Evolutionary conservation across 2,797 vertebrate genomes (phyloP), one percentile per base, ranked within the genome.

Genomic region (Neostethus bicornis): DNA sequence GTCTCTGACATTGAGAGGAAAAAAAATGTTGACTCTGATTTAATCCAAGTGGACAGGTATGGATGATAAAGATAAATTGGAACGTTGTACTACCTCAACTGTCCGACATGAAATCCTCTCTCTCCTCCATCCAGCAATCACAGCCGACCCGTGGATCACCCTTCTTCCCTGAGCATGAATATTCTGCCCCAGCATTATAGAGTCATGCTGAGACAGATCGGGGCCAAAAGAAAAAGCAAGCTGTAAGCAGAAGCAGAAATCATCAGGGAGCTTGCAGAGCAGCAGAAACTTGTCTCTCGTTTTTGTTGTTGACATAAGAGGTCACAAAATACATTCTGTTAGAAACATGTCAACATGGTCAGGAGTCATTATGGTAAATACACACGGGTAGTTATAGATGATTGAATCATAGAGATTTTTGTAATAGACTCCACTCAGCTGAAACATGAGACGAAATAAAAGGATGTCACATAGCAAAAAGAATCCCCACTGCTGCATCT

Each of bases 211-310:
- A 75, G 73, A 68, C 7, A 3, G 57, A 62, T 61, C 20, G 3
- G 19, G 51, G 35, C 6, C 28, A 48, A 29, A 1, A 50, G 43
- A 56, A 44, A 59, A 75, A 38, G 10, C 62, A 55, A n/a, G 19
- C 32, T 55, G 38, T 39, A 61, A 38, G 38, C 34, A 23, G 44
- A 20, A 57, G 51, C 17, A 62, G 50, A 67, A 76, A 63, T 59
- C 75, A 68, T 52, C 20, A 21, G 69, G 64, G 55, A 64, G 31
- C 61, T 54, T 51, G 73, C 68, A 65, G 80, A 84, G 61, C 75
- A 63, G 61, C 47, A 51, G 60, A 66, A 16, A 65, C 77, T 75
- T 45, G 46, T 12, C 52, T 80, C 80, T 74, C 64, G 31, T 9
- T 21, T 32, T 11, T 7, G 13, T 14, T 9, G 9, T 34, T 66